Evolutionary conservation across 2,113 vertebrate genomes (phyloP), one percentile per base, ranked within the genome.

Genomic region (Aplodontia rufa): DNA sequence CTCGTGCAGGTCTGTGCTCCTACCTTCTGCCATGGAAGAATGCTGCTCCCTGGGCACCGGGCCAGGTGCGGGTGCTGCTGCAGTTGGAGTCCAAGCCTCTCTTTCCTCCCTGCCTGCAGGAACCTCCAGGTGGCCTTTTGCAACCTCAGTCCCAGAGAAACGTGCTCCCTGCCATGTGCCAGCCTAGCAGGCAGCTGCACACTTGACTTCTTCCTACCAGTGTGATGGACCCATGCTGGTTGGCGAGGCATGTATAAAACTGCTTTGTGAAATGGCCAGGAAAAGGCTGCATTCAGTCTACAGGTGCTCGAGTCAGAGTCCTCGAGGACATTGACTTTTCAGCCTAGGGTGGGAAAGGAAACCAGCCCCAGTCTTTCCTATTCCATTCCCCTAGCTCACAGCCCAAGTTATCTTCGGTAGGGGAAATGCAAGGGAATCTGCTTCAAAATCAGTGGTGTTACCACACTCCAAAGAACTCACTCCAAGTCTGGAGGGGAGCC

Each of bases 71-170:
- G 30, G 40, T 68, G 13, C 47, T 2, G 8, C 78, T 69, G 20
- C 20, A 14, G 51, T 60, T 35, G 8, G 3, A 64, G 35, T 37
- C 13, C 51, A 37, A 53, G 42, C 20, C 37, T 51, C 14, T 42
- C 37, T 24, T 19, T 32, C 71, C 49, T 74, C 51, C 49, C 24
- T 12, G 1, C 22, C 35, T 26, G 26, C 13, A 11, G 47, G 40
- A 68, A 4, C 32, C 78, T 62, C 17, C 64, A 72, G 40, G 58
- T 71, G 66, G 58, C 80, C 80, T 64, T 94, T 53, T 58, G 83
- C 20, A 92, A 64, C 71, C 60, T 40, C 40, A 26, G 6, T 62
- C 53, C 24, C 30, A 30, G 69, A 35, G 81, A 64, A 78, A 24
- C 53, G 89, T 68, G 76, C 71, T 71, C 12, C 51, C 74, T 26